Evolutionary conservation across 2,113 vertebrate genomes (phyloP).

Genomic region (Polypterus senegalus): DNA sequence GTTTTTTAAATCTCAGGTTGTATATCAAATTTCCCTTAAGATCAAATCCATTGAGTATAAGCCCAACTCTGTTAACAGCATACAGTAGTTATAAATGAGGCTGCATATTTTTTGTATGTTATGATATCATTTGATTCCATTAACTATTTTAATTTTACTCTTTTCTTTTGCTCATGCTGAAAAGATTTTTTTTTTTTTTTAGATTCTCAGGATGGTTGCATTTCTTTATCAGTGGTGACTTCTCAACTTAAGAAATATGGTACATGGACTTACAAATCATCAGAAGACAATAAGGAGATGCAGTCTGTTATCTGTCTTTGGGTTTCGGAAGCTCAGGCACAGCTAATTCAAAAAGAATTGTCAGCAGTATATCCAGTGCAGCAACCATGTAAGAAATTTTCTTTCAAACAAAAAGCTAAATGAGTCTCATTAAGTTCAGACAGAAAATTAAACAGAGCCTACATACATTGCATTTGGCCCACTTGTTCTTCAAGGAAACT

Average conservation of each 20-base stretch:
- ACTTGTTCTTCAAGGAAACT: too few species aligned
- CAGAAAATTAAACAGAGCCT: too few species aligned
- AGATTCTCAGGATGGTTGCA: conserved; percentile 39
- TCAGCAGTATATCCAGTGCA: conserved; percentile 1
- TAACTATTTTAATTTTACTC: neutral
- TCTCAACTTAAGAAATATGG: conserved; percentile 49
- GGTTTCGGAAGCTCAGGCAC: conserved; percentile 51
- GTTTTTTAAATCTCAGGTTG: too few species aligned
- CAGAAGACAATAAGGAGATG: neutral
- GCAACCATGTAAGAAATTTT: neutral
- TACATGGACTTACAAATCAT: conserved; percentile 32
- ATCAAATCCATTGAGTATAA: neutral
- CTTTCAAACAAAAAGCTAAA: too few species aligned
- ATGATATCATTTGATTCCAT: neutral
- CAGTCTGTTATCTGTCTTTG: conserved; percentile 54
- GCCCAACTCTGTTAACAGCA: neutral
- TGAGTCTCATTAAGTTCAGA: too few species aligned
- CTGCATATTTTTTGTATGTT: neutral
- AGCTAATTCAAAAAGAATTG: conserved; percentile 38
- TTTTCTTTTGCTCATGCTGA: neutral
- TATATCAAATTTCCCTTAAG: neutral
- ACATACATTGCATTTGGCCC: too few species aligned
- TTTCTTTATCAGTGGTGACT: conserved; percentile 45
- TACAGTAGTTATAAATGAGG: neutral
- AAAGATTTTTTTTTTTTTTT: conserved; percentile 21